Evolutionary conservation across 2,888 invertebrate species (phyloP).

Genomic region (Podabrus alpinus): DNA sequence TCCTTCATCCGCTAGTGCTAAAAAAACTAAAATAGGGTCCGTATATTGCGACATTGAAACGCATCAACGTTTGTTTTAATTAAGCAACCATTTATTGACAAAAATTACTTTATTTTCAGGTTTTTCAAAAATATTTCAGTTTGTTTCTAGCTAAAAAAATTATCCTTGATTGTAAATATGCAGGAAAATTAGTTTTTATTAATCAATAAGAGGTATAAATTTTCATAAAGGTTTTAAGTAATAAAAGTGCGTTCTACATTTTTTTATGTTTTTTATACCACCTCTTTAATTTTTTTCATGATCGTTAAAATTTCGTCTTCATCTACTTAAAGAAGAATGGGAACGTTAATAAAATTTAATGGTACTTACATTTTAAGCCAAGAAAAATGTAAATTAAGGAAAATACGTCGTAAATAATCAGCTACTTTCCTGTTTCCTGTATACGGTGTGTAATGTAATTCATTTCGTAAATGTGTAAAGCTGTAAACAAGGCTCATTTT

Average conservation of each 20-base stretch:
- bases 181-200: background rate
- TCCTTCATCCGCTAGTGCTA: no score
- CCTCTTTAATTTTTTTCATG: slow-evolving; percentile 39
- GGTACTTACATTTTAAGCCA: slow-evolving; percentile 49
- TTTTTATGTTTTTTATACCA: slow-evolving; percentile 31
- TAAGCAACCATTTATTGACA: background rate
- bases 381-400: slow-evolving; percentile 55
- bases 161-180: background rate
- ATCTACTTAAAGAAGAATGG: slow-evolving; percentile 41
- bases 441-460: slow-evolving; percentile 47
- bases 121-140: background rate
- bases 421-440: slow-evolving; percentile 53
- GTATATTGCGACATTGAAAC: no score
- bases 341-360: slow-evolving; percentile 52
- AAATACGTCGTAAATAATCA: slow-evolving; percentile 56
- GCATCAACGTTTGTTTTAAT: no score
- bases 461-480: slow-evolving; percentile 53
- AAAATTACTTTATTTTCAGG: background rate
- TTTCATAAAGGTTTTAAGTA: slow-evolving; percentile 21
- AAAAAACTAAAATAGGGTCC: no score
- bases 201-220: background rate
- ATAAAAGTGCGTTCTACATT: slow-evolving; percentile 34
- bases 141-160: background rate
- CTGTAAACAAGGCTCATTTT: slow-evolving; percentile 41
- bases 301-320: slow-evolving; percentile 44